phyloP scores from a whole-genome alignment of 2,113 vertebrate genomes.

The Prionailurus viverrinus region DNA sequence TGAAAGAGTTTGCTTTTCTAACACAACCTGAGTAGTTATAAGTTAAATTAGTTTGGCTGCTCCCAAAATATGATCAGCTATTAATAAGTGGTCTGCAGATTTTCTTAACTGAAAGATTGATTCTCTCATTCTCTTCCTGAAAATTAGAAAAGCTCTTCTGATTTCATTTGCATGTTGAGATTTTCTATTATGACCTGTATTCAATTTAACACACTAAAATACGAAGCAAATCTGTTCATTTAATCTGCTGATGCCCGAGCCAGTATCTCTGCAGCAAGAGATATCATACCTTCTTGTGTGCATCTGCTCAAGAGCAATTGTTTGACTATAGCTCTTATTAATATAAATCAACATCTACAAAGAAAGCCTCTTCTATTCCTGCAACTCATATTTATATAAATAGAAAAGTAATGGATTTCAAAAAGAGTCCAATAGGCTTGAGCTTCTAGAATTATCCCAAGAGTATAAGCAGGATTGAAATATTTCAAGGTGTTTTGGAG shows the following conservation, averaged over 20 bases:
- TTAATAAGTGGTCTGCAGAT: conserved; percentile 40
- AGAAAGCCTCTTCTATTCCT: conserved; percentile 54
- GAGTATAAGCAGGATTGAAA: conserved; percentile 58
- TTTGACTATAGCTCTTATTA: conserved; percentile 70
- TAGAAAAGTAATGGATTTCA: conserved; percentile 72
- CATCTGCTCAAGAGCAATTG: conserved; percentile 21
- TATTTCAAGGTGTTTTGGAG: conserved; percentile 77
- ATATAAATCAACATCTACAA: conserved; percentile 70
- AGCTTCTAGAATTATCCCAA: conserved; percentile 64
- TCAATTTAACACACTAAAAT: conserved; percentile 61
- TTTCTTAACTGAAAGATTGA: conserved; percentile 48
- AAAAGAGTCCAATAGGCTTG: conserved; percentile 62
- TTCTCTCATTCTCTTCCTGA: conserved; percentile 49
- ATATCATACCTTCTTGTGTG: conserved; percentile 55
- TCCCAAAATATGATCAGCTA: conserved; percentile 55
- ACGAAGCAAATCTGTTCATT: conserved; percentile 66
- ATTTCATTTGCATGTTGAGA: conserved; percentile 74
- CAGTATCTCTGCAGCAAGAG: conserved; percentile 67
- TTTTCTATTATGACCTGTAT: conserved; percentile 76
- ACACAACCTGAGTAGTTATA: conserved; percentile 50
- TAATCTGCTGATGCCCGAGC: conserved; percentile 63
- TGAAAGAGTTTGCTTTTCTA: conserved; percentile 44
- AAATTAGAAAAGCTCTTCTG: conserved; percentile 73
- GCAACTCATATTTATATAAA: conserved; percentile 75
- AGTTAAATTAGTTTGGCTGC: conserved; percentile 70